Evolutionary conservation across 2,113 vertebrate species (phyloP), one percentile per base, ranked within the genome.

Genomic region (Sterna hirundo): DNA sequence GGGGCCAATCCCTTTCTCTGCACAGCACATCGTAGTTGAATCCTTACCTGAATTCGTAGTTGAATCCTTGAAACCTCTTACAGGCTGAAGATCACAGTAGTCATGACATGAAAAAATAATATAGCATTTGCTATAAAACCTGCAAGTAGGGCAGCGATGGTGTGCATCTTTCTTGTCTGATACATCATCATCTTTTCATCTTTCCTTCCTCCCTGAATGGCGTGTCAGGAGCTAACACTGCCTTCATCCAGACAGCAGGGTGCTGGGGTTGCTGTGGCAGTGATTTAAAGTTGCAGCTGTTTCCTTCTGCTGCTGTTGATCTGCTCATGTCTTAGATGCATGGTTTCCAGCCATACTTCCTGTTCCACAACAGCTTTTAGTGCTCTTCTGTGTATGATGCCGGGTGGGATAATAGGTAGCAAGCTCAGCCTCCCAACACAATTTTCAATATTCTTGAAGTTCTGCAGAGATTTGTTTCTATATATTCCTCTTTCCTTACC

Each of bases 191-290:
- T 26, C 36, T 79, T 76, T 90, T 49, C 2, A 1, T 40, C 36
- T 71, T 29, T 75, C 8, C 34, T 88, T 42, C 20, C 30, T 55
- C 22, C 70, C 15, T 21, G 68, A 0, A 49, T 14, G 42, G 47
- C 2, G 1, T 14, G 5, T 27, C 51, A 91, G 76, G 76, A 86
- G 34, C 36, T 57, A 57, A 32, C 10, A 14, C 15, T 42, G 51
- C 55, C 30, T 85, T 57, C 51, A 38, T 21, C 20, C 60, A 15
- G 29, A 16, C 57, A 58, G 55, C 27, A 9, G 75, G 80, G 51
- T 46, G 51, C 83, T 78, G 74, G 55, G 32, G 22, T 51, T 90
- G 69, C 88, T 91, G 76, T 88, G 80, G 52, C 57, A 76, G 82
- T 42, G 80, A 88, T 54, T 86, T 58, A 54, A 65, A 70, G 62